Conservation (phyloP, 2,888 invertebrate genomes). For the Hedya salicella region DNA sequence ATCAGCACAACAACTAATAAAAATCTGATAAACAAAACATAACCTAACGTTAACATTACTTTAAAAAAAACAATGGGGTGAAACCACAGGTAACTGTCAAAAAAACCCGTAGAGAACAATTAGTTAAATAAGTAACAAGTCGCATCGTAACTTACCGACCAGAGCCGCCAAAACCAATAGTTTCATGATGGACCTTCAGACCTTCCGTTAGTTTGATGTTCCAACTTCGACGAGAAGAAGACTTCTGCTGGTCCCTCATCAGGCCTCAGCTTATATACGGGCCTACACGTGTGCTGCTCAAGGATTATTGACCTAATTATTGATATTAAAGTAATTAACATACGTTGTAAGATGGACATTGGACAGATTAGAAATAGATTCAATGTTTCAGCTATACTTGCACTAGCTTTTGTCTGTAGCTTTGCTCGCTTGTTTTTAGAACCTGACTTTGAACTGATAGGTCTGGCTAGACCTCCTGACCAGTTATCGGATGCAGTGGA, state of each 20-base stretch:
- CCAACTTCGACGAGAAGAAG: constrained; percentile 60
- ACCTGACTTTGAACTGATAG: too few species aligned
- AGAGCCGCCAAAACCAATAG: constrained; percentile 72
- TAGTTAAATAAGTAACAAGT: constrained; percentile 1
- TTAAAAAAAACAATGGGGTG: too few species aligned
- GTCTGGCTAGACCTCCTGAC: too few species aligned
- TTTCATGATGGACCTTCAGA: constrained; percentile 64
- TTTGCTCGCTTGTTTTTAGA: too few species aligned
- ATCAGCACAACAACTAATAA: too few species aligned
- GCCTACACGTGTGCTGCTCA: constrained; percentile 58
- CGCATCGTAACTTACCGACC: constrained; percentile 65
- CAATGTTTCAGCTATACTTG: neutral
- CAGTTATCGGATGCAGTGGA: too few species aligned
- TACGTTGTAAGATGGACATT: neutral
- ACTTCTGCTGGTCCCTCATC: constrained; percentile 59
- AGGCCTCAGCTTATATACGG: constrained; percentile 64
- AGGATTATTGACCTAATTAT: constrained; percentile 33
- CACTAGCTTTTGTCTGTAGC: neutral
- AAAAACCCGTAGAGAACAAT: neutral
- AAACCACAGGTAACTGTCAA: too few species aligned
- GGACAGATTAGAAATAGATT: neutral
- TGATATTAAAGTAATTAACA: neutral
- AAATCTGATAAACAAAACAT: too few species aligned
- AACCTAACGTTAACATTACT: too few species aligned
- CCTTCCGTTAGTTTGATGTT: constrained; percentile 49